phyloP scores from a whole-genome alignment of 2,888 invertebrate species.

The Cerastis leucographa region DNA sequence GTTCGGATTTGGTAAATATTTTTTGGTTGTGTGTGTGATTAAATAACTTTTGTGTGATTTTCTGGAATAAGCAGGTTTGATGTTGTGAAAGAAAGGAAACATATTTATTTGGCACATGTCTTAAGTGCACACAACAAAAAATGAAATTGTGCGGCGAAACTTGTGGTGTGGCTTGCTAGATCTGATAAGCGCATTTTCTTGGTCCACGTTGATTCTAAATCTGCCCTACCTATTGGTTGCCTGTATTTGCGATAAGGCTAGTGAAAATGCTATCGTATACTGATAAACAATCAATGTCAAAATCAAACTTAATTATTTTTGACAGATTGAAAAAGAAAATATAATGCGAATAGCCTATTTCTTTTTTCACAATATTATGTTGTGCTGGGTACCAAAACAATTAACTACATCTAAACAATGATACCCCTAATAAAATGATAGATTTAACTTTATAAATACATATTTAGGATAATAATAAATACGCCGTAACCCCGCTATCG shows the following conservation, averaged over 20 bases:
- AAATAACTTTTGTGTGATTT: neutral
- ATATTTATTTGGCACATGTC: too few relatives aligned
- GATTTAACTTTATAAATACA: neutral
- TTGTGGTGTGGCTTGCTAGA: neutral
- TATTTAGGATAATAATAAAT: neutral
- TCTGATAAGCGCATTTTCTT: neutral
- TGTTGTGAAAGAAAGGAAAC: neutral
- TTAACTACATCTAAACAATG: too few relatives aligned
- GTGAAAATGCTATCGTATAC: too few relatives aligned
- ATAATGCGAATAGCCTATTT: neutral
- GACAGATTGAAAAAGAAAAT: neutral
- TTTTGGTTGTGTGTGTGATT: slow-evolving; percentile 1
- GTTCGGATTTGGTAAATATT: slow-evolving; percentile 13
- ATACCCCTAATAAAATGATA: neutral
- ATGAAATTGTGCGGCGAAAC: too few relatives aligned
- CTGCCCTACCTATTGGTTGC: too few relatives aligned
- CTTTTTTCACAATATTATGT: neutral
- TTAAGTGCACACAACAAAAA: too few relatives aligned
- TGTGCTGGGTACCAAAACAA: neutral
- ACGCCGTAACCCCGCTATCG: neutral
- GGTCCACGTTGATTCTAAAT: neutral
- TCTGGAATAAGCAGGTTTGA: neutral
- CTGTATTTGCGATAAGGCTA: neutral
- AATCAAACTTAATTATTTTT: neutral
- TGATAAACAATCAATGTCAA: neutral